A percentile compares a stretch with the other conserved stretches of the same genome.
Evolutionary conservation across 2,888 invertebrate genomes (phyloP).

Genomic region (Microctonus aethiopoides): DNA sequence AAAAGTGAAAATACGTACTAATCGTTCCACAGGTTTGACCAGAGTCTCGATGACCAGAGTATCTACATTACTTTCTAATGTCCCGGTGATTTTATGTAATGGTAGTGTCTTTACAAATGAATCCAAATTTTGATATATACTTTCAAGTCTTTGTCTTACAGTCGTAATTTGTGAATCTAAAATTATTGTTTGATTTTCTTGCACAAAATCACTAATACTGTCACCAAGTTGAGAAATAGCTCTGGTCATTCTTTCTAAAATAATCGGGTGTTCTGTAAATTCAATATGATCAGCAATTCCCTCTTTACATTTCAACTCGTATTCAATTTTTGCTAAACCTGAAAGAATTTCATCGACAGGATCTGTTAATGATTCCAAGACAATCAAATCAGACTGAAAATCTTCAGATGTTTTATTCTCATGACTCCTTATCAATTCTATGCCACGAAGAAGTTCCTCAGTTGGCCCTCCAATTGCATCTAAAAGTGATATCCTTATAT

Average conservation of each 20-base stretch:
- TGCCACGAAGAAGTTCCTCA: slow-evolving; percentile 60
- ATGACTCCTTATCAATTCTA: slow-evolving; percentile 57
- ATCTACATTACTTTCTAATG: slow-evolving; percentile 53
- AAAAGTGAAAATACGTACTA: slow-evolving; percentile 43
- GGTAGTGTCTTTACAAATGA: slow-evolving; percentile 39
- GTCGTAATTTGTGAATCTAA: slow-evolving; percentile 32
- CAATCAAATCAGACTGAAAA: slow-evolving; percentile 52
- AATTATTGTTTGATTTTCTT: slow-evolving; percentile 18
- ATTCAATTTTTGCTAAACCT: slow-evolving; percentile 57
- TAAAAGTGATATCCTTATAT: slow-evolving; percentile 55
- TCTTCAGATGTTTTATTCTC: slow-evolving; percentile 41
- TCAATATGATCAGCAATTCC: slow-evolving; percentile 49
- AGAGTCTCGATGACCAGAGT: slow-evolving; percentile 60
- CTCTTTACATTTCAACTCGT: slow-evolving; percentile 53
- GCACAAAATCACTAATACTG: slow-evolving; percentile 21
- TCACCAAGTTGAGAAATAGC: slow-evolving; percentile 50
- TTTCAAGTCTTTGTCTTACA: slow-evolving; percentile 38
- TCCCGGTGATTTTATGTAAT: slow-evolving; percentile 37
- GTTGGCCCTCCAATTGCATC: slow-evolving; percentile 61
- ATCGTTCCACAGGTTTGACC: slow-evolving; percentile 55
- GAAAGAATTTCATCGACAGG: slow-evolving; percentile 67
- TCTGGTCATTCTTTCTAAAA: slow-evolving; percentile 54
- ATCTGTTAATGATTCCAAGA: slow-evolving; percentile 65
- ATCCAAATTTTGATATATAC: slow-evolving; percentile 40
- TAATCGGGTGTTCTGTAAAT: slow-evolving; percentile 52